Base-by-base conservation (phyloP, 2,113 vertebrate genomes). In the Saguinus midas region DNA sequence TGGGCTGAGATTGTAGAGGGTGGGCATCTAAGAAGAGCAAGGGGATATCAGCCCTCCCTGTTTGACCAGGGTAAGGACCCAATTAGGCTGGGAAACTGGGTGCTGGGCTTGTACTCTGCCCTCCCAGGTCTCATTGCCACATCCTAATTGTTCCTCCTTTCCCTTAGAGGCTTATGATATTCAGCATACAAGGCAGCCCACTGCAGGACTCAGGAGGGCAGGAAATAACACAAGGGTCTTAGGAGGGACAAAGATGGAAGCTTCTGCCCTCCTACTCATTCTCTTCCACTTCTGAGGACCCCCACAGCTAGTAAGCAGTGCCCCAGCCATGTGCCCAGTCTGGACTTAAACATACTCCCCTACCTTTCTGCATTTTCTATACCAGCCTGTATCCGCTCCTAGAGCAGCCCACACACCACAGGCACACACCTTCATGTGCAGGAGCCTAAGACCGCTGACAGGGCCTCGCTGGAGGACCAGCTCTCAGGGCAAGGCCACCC, bases 381-480 rank as follows among this genome's bases (percentile, higher is more conserved):
- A 45, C 55, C 66, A 48, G 90, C 81, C 96, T 90, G 92, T 64
- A 45, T 90, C 94, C 52, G 61, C 91, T 89, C 93, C 91, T 48
- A 50, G n/a, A 92, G 96, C 76, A 95, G 82, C 86, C 66, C 66
- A 76, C 87, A 95, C 45, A 61, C 87, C 75, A 58, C 78, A 96
- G 91, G 88, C 95, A 88, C 80, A 90, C 90, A 90, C 80, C 94
- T 93, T 87, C 79, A 55, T 27, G 91, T 95, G 90, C 81, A 87
- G 85, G 97, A 97, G 94, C 96, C 97, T 97, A 96, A 92, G 70
- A 78, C 94, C 93, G 52, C 92, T 95, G 97, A 97, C 96, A 97
- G 96, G 95, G 96, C 98, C 98, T 97, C 96, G 88, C 94, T 96
- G 97, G 97, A 98, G 95, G 97, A 97, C 95, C 95, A 97, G 96